Conservation (phyloP, 2,888 invertebrate species). For the Mellilla xanthometata region DNA sequence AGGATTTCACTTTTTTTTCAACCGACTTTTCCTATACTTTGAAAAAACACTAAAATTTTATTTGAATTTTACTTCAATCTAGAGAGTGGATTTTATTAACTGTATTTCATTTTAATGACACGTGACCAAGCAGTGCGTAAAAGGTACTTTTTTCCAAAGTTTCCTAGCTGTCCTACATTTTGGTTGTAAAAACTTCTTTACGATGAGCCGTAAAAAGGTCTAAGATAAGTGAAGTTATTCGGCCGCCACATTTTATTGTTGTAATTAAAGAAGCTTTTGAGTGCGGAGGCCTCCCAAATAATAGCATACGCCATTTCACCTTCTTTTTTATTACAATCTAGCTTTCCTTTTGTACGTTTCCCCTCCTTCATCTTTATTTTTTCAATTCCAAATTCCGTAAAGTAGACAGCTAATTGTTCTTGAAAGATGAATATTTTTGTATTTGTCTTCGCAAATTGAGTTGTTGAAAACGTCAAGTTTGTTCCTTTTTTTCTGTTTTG, state of each 20-base stretch:
- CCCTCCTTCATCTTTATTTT: constrained; percentile 38
- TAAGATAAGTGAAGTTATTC: constrained; percentile 30
- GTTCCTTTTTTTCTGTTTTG: neutral
- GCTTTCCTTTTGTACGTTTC: constrained; percentile 31
- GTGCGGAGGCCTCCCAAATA: constrained; percentile 19
- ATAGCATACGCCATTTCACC: constrained; percentile 24
- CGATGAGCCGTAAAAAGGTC: constrained; percentile 26
- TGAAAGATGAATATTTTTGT: constrained; percentile 20
- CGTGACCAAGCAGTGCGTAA: too few relatives aligned
- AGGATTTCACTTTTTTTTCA: too few relatives aligned
- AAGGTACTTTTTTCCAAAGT: constrained; percentile 14
- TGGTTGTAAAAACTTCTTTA: constrained; percentile 28
- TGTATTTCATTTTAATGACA: too few relatives aligned
- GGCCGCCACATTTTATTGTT: constrained; percentile 36
- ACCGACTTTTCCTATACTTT: too few relatives aligned
- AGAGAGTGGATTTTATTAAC: too few relatives aligned
- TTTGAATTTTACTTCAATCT: too few relatives aligned
- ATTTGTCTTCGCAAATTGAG: constrained; percentile 16
- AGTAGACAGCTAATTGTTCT: constrained; percentile 19
- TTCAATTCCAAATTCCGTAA: constrained; percentile 23
- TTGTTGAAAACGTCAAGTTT: constrained; percentile 9
- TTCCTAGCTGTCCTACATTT: constrained; percentile 6
- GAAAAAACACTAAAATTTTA: too few relatives aligned
- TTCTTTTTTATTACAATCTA: constrained; percentile 30
- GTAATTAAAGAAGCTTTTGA: constrained; percentile 43